Conservation (phyloP, 2,113 vertebrate genomes). For the Engraulis encrasicolus region DNA sequence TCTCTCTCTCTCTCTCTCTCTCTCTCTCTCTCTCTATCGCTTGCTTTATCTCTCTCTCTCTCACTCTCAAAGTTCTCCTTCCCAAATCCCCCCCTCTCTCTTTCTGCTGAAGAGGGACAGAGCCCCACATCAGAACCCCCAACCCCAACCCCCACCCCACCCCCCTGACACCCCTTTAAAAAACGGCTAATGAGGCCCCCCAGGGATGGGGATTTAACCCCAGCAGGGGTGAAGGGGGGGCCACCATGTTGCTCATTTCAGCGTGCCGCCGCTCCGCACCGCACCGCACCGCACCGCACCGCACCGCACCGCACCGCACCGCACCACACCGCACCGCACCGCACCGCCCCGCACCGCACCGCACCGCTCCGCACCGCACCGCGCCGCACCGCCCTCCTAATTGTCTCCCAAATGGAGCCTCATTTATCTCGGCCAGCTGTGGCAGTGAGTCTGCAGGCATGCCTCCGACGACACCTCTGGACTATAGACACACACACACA, state of each 20-base stretch:
- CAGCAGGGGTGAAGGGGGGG: conserved; percentile 22
- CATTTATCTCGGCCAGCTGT: conserved; percentile 21
- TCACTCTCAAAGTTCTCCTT: neutral
- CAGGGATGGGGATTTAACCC: conserved; percentile 20
- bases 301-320: conserved; percentile 14
- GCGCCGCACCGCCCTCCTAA: neutral
- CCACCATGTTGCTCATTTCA: conserved; percentile 25
- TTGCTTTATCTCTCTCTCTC: neutral
- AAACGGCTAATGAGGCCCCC: conserved; percentile 9
- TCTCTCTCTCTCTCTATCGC: neutral
- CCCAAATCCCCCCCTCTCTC: too few species aligned
- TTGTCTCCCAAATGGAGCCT: conserved; percentile 18
- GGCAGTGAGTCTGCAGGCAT: neutral
- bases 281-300: neutral
- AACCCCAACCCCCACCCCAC: too few species aligned
- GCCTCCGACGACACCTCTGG: neutral
- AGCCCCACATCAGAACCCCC: neutral
- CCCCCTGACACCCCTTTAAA: neutral
- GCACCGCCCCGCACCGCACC: neutral
- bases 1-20: neutral
- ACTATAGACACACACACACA: too few species aligned
- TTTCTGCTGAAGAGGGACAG: neutral
- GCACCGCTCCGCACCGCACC: conserved; percentile 10
- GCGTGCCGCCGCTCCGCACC: conserved; percentile 6
- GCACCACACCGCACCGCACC: conserved; percentile 2